A percentile compares a stretch with the other conserved stretches of the same genome.
These are phyloP conservation scores for Pogonognathellus flavescens DNA, from an alignment of 1,140 invertebrate genomes.

Conservation along the genomic window DNA sequence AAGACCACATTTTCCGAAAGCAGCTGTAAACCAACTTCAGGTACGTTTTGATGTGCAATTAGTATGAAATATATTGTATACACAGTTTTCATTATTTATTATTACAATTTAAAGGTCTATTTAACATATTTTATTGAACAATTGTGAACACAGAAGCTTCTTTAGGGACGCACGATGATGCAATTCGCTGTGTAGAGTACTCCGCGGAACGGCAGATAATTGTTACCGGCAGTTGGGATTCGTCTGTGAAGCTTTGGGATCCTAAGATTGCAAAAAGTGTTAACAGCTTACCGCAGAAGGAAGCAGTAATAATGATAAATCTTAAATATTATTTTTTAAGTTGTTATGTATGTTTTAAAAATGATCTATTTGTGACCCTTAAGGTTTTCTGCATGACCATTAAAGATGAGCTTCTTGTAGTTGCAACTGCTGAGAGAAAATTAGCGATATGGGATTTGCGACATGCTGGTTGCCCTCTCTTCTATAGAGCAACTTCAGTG, in stretches of 20 bases:
- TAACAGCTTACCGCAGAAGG: background rate
- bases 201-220: background rate
- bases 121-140: background rate
- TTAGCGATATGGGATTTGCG: background rate
- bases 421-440: background rate
- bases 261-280: background rate
- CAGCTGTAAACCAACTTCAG: background rate
- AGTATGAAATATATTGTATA: background rate
- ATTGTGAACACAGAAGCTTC: background rate
- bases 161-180: background rate
- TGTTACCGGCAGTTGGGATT: background rate
- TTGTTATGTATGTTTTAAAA: background rate
- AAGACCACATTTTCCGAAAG: background rate
- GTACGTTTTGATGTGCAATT: background rate
- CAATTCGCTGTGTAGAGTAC: slow-evolving; percentile 1
- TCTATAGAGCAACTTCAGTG: background rate
- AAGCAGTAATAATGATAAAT: background rate
- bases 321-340: background rate
- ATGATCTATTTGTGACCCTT: background rate
- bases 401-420: background rate
- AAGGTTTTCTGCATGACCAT: slow-evolving; percentile 21
- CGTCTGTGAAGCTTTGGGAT: background rate
- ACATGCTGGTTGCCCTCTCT: background rate
- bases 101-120: background rate
- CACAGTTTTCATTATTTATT: background rate